Base-by-base conservation (phyloP, 2,888 invertebrate species). In the Drosophila yooni region DNA sequence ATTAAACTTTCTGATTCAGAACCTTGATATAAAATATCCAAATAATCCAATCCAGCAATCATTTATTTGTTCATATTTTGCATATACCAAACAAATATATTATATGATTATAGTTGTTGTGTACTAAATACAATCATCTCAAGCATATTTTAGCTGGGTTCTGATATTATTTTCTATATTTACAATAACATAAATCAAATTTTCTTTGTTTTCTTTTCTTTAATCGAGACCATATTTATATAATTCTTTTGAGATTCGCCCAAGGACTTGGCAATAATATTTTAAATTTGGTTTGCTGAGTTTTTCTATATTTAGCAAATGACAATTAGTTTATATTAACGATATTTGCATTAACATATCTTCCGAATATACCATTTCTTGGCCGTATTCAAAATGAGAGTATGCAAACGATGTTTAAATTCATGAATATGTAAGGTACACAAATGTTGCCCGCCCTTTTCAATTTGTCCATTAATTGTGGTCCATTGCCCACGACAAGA, bases 391-490 rank as follows among this genome's bases (percentile, higher is more conserved):
- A 46, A 72, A 54, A 46, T 10, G 10, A 4, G 43, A 67, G 48
- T 56, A 64, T 70, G 50, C 70, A 68, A 65, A 66, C 33, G 27
- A 38, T 34, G 13, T 29, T 31, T 8, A 36, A 36, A 46, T 69
- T 48, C 52, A 50, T 79, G 70, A 70, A 79, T 79, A 78, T 67
- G 67, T 67, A 11, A 67, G 31, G n/a, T 31, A 53, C n/a, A n/a
- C n/a, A 5, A 25, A 21, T 34, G 15, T 34, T 31, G 15, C 29
- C 27, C 13, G 11, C 18, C 11, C 36, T 5, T 46, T n/a, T 6
- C 3, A 29, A 29, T 6, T 40, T 29, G 21, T 46, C 36, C 43
- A 63, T 76, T 74, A 68, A 51, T 29, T 73, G 62, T 76, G 54
- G 58, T 15, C 74, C 71, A 74, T 73, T 81, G 66, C 43, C 36